Percentiles rank a stretch among this genome's conserved stretches.
These are phyloP conservation scores for Chionoecetes opilio DNA, from an alignment of 1,140 invertebrate genomes.

Conservation along the genomic window DNA sequence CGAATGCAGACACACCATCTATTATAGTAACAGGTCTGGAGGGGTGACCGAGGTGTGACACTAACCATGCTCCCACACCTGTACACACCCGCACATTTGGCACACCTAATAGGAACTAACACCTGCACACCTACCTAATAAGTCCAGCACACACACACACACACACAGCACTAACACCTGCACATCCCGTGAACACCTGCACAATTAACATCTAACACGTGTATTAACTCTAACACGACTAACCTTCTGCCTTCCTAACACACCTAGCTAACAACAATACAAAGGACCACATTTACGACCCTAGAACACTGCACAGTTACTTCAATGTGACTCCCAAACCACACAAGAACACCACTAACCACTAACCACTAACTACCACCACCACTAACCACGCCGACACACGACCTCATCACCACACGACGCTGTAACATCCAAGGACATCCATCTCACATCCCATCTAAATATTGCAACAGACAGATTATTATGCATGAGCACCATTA, in stretches of 20 bases:
- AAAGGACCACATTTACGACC: not conserved
- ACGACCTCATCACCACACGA: not conserved
- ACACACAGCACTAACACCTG: not conserved
- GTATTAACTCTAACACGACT: not conserved
- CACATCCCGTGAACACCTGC: not conserved
- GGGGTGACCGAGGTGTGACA: constrained; percentile 34
- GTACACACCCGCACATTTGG: not conserved
- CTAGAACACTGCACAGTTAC: not conserved
- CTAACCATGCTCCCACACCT: not conserved
- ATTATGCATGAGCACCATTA: too few species aligned
- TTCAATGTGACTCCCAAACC: too few species aligned
- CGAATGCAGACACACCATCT: constrained; percentile 35
- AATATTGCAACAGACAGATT: not conserved
- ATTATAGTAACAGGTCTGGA: not conserved
- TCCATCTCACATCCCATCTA: not conserved
- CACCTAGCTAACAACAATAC: not conserved
- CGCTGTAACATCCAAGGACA: too few species aligned
- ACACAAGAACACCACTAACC: too few species aligned
- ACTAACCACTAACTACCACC: too few species aligned
- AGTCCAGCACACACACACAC: not conserved
- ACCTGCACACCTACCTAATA: not conserved
- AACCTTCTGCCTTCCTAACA: not conserved
- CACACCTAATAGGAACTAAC: not conserved
- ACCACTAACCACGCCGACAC: not conserved
- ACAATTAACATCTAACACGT: not conserved